Evolutionary conservation across 2,113 vertebrate genomes (phyloP).

Genomic region (Zosterops borbonicus): DNA sequence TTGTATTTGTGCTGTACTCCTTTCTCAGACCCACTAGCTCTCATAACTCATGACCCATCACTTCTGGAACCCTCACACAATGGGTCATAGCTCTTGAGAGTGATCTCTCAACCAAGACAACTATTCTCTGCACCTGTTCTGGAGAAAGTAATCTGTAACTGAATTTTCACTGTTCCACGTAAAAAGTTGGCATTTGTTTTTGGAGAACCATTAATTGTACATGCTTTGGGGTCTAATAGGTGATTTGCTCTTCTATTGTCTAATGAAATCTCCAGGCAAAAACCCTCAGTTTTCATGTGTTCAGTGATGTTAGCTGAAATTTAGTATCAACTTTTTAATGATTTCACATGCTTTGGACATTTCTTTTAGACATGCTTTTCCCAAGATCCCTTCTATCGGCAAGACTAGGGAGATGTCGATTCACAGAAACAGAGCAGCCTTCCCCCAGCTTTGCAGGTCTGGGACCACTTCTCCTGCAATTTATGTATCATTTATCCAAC

Average conservation of each 20-base stretch:
- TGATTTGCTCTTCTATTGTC: background rate
- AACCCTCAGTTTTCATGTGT: fast-evolving
- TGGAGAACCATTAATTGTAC: background rate
- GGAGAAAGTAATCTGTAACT: background rate
- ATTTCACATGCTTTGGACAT: background rate
- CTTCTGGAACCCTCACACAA: background rate
- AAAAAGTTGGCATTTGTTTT: background rate
- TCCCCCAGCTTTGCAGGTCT: background rate
- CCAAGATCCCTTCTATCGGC: background rate
- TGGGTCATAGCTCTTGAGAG: background rate
- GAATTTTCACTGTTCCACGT: background rate
- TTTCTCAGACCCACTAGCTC: background rate
- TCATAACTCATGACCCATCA: background rate
- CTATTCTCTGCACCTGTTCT: background rate
- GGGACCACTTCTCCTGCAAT: background rate
- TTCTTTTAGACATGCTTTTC: background rate
- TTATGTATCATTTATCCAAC: background rate
- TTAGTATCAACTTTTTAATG: background rate
- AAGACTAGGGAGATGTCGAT: background rate
- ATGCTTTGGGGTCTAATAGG: background rate
- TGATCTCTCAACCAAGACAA: background rate
- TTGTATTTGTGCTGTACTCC: background rate
- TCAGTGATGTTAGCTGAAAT: background rate
- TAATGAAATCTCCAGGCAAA: background rate
- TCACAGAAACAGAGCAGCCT: background rate